Conservation (phyloP, 2,797 vertebrate genomes). For the Dicrostonyx torquatus region DNA sequence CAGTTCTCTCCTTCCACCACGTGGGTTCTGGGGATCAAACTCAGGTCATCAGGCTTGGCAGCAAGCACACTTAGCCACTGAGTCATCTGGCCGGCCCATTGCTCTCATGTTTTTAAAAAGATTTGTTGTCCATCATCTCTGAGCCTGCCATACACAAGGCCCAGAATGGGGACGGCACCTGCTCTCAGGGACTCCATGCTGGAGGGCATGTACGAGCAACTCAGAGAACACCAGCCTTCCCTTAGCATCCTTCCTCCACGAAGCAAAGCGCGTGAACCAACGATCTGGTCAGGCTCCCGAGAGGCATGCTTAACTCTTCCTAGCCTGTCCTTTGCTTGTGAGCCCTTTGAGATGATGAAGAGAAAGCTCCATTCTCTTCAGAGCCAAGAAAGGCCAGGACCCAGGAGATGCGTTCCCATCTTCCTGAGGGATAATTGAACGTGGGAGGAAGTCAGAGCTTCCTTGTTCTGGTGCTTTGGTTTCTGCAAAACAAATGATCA, state of each 20-base stretch:
- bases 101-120: background rate
- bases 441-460: background rate
- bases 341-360: background rate
- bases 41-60: background rate
- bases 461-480: background rate
- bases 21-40: background rate
- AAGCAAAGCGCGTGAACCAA: rapidly evolving
- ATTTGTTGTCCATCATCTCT: rapidly evolving
- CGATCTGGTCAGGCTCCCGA: rapidly evolving
- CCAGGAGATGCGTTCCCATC: rapidly evolving
- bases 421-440: background rate
- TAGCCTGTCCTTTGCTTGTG: rapidly evolving
- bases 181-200: rapidly evolving
- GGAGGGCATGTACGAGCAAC: rapidly evolving
- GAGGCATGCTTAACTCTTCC: rapidly evolving
- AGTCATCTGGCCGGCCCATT: background rate
- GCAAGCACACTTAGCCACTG: background rate
- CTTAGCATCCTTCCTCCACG: rapidly evolving
- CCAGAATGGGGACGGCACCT: background rate
- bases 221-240: rapidly evolving
- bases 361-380: rapidly evolving
- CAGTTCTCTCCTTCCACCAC: background rate
- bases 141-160: rapidly evolving
- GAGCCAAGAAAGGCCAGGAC: rapidly evolving
- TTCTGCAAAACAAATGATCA: background rate